A percentile compares a stretch with the other conserved stretches of the same genome.
Evolutionary conservation across 2,888 invertebrate genomes (phyloP).

Genomic region (Campoplex capitator): DNA sequence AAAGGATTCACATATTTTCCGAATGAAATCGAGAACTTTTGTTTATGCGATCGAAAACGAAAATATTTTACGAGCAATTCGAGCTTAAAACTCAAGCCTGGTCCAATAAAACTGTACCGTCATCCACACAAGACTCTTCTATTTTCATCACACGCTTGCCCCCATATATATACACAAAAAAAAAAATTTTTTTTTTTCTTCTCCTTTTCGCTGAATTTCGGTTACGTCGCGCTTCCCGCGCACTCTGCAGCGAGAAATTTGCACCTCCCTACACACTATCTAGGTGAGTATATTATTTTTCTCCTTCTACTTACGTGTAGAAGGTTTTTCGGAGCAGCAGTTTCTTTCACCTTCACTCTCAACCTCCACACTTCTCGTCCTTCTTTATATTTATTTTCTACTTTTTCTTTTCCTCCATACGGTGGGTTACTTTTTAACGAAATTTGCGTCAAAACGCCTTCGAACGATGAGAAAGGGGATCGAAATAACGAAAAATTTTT

Average conservation of each 20-base stretch:
- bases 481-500: not conserved
- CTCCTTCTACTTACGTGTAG: not conserved
- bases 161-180: not conserved
- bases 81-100: not conserved
- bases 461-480: not conserved
- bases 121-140: conserved; percentile 6
- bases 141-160: conserved; percentile 25
- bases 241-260: conserved; percentile 23
- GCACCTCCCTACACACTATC: not conserved
- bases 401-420: not conserved
- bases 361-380: conserved; percentile 28
- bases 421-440: not conserved
- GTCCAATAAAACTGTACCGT: conserved; percentile 15
- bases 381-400: conserved; percentile 24
- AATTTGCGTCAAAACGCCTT: not conserved
- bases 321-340: not conserved
- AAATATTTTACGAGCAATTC: not conserved
- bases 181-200: not conserved
- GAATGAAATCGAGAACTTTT: not conserved
- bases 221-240: conserved; percentile 12
- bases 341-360: conserved; percentile 35
- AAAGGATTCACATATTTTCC: not conserved
- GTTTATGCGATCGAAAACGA: not conserved
- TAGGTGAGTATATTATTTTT: not conserved
- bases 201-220: conserved; percentile 24